Evolutionary conservation across 2,113 vertebrate species (phyloP).

Genomic region (Peromyscus maniculatus): DNA sequence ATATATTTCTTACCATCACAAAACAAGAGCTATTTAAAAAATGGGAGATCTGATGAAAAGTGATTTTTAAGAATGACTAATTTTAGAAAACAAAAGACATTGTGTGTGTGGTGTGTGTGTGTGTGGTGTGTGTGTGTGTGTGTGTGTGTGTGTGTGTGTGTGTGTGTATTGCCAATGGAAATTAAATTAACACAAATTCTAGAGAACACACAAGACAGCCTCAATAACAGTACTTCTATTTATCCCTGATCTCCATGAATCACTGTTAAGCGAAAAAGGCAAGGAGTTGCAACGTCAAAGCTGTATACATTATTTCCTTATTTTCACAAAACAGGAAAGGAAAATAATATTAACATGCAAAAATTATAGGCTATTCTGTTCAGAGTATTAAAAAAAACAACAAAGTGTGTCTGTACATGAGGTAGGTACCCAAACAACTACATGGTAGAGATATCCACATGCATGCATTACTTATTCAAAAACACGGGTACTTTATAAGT

Average conservation of each 20-base stretch:
- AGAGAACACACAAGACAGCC: not conserved
- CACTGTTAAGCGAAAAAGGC: not conserved
- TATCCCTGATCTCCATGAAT: not conserved
- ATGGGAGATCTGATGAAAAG: not conserved
- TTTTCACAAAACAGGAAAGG: not conserved
- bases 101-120: too few relatives aligned
- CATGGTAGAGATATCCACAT: too few relatives aligned
- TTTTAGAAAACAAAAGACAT: constrained; percentile 51
- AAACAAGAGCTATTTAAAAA: not conserved
- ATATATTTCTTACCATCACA: not conserved
- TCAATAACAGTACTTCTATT: not conserved
- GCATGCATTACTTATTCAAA: not conserved
- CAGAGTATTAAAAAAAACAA: not conserved
- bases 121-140: too few relatives aligned
- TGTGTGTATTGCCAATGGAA: not conserved
- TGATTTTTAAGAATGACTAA: not conserved
- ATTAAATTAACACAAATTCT: not conserved
- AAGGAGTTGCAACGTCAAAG: not conserved
- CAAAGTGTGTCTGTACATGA: not conserved
- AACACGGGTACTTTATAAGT: not conserved
- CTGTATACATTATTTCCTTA: not conserved
- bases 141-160: too few relatives aligned
- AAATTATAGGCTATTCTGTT: not conserved
- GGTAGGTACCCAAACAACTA: not conserved
- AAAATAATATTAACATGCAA: not conserved